Evolutionary conservation across 1,140 invertebrate genomes (phyloP), one percentile per base, ranked within the genome.

Genomic region (Zelostemma sp.): DNA sequence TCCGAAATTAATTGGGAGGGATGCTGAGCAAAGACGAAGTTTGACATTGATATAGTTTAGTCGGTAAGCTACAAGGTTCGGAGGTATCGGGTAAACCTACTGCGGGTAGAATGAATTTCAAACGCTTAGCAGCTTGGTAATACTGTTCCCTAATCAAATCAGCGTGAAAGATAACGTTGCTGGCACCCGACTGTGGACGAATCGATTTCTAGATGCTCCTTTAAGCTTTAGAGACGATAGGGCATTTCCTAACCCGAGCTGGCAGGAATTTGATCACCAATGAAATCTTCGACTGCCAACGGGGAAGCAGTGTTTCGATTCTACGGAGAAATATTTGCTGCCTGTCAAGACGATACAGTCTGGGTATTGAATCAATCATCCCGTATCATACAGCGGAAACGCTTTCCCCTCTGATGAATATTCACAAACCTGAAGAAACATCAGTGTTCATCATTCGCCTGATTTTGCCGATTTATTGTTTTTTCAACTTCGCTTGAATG

Each of bases 31-130:
- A 53, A 53, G 49, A 40, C 31, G 21, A 40, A 53, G 48, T 15
- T 21, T 53, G 49, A 53, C 49, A 53, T 40, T 53, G 49, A 53
- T 53, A 53, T 53, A 53, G 31, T 33, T 53, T 19, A 53, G 49
- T 40, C 49, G 35, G 33, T 35, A 19, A 40, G 35, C 21, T 53
- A 53, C 35, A 53, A 38, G 49, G 15, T 35, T 38, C 49, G 40
- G 49, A 33, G 31, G 49, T 53, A 53, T 53, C 33, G 49, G 49
- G 49, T 53, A 53, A 53, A 53, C 49, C 49, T 38, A 53, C 31
- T 53, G 48, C 31, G 48, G 31, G 48, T 38, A 50, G 48, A 50
- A 50, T 50, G 48, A 50, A 50, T 50, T 50, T 50, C 28, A 50
- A 50, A 50, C 48, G 48, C 31, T 50, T 50, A 50, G 48, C 48